These are phyloP conservation scores for Dromaius novaehollandiae DNA, from an alignment of 2,113 vertebrate species.

Conservation along the genomic window DNA sequence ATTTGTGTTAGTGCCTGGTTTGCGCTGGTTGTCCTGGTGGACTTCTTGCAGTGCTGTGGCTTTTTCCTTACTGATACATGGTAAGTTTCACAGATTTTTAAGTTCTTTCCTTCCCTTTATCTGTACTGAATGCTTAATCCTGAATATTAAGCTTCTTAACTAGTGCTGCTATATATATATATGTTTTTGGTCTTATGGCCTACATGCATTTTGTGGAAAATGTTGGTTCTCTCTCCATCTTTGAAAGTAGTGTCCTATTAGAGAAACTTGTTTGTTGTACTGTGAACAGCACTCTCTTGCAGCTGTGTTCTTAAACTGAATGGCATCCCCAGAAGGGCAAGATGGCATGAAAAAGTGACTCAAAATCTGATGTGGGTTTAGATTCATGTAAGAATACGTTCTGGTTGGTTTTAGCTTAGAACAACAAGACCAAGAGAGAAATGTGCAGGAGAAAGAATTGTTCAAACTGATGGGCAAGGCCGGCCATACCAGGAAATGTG, in stretches of 20 bases:
- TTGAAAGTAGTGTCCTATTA: neutral
- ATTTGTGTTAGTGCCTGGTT: neutral
- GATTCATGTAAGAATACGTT: neutral
- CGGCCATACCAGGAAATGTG: neutral
- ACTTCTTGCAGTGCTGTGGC: neutral
- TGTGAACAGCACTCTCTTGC: neutral
- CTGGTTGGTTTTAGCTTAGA: neutral
- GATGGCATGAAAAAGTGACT: neutral
- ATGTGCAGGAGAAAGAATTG: neutral
- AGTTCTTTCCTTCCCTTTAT: neutral
- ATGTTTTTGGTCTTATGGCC: neutral
- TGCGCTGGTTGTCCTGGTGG: neutral
- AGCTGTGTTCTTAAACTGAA: neutral
- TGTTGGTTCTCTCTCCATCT: neutral
- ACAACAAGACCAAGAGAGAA: neutral
- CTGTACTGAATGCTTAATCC: neutral
- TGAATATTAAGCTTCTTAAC: neutral
- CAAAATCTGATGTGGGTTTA: neutral
- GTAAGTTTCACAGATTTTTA: neutral
- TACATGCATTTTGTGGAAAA: neutral
- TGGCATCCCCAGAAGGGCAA: neutral
- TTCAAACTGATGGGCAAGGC: neutral
- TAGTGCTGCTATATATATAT: neutral
- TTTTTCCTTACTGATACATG: neutral
- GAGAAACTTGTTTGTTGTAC: neutral